phyloP scores from a whole-genome alignment of 1,140 invertebrate genomes.

The Pachypsylla venusta region DNA sequence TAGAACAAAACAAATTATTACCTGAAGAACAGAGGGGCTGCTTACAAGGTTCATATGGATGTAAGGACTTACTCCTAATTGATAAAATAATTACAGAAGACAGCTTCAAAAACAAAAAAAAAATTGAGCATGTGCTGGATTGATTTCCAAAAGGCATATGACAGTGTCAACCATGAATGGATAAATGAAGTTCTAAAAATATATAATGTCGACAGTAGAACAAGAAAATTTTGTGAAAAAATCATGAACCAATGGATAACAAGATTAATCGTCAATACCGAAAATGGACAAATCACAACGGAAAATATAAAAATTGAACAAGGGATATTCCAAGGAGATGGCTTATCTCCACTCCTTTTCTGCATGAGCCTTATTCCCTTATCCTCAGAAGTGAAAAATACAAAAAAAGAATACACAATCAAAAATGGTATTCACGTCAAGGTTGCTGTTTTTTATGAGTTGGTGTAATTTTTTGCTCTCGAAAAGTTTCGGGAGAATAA shows the following conservation, averaged over 20 bases:
- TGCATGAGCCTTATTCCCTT: neutral
- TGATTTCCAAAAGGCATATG: neutral
- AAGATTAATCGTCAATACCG: neutral
- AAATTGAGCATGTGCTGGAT: neutral
- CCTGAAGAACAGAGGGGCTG: neutral
- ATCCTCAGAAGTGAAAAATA: neutral
- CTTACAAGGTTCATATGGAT: neutral
- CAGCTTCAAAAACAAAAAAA: neutral
- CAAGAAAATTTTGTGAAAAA: neutral
- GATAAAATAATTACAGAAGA: neutral
- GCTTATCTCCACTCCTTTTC: neutral
- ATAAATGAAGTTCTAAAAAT: neutral
- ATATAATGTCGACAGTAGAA: neutral
- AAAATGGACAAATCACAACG: neutral
- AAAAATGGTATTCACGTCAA: too few species aligned
- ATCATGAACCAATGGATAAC: neutral
- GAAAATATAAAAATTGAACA: neutral
- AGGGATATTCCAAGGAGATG: neutral
- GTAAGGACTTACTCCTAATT: neutral
- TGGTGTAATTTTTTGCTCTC: neutral
- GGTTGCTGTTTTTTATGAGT: neutral
- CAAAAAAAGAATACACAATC: too few species aligned
- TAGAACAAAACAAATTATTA: neutral
- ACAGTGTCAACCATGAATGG: neutral
- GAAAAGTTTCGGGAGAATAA: too few species aligned